A percentile compares a stretch with the other conserved stretches of the same genome.
Conservation (phyloP, 2,113 vertebrate species). For the Crypturellus undulatus region DNA sequence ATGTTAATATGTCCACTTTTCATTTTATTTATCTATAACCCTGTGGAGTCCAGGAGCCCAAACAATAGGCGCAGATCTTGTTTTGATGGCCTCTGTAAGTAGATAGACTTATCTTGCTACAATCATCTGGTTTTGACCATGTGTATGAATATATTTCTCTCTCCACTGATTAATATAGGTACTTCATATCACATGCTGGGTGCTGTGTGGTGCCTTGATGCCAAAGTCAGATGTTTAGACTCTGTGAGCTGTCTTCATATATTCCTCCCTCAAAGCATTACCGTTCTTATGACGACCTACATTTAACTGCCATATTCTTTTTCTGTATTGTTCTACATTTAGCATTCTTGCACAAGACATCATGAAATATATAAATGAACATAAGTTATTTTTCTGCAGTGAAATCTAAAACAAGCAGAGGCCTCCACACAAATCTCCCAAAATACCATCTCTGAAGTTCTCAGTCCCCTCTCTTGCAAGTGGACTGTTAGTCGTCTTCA, state of each 20-base stretch:
- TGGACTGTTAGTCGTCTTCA: background rate
- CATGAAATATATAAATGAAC: background rate
- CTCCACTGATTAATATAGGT: background rate
- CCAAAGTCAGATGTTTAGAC: background rate
- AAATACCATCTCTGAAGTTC: background rate
- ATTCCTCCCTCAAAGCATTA: background rate
- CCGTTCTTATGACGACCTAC: rapidly evolving
- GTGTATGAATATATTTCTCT: background rate
- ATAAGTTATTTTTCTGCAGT: background rate
- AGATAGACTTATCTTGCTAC: background rate
- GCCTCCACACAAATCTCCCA: background rate
- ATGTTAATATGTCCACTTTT: background rate
- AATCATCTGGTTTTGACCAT: background rate
- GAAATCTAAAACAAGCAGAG: conserved; percentile 14
- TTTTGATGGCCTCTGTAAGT: background rate
- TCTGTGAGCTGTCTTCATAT: background rate
- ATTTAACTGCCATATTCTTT: background rate
- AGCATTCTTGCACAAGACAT: background rate
- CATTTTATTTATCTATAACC: background rate
- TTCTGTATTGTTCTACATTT: background rate
- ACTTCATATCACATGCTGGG: background rate
- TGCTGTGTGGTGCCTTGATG: background rate
- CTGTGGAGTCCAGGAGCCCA: background rate
- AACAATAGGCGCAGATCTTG: background rate
- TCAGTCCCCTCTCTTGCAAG: background rate